Evolutionary conservation across 2,888 invertebrate genomes (phyloP).

Genomic region (Oscheius sp.): DNA sequence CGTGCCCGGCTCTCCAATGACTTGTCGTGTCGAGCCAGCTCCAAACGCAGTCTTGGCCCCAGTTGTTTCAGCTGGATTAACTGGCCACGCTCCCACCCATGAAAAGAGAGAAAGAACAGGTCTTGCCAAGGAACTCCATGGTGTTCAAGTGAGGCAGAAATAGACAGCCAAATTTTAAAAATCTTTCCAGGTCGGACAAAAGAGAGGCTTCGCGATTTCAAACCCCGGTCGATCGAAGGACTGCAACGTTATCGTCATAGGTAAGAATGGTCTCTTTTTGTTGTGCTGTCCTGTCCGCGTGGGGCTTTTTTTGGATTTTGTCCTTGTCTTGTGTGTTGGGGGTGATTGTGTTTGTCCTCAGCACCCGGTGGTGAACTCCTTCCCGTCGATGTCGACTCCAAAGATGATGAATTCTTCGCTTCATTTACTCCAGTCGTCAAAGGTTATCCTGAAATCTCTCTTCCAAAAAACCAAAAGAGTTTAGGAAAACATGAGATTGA

Average conservation of each 20-base stretch:
- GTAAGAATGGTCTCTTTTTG: slow-evolving; percentile 43
- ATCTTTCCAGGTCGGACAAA: slow-evolving; percentile 59
- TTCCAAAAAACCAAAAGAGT: background rate
- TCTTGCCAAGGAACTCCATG: slow-evolving; percentile 41
- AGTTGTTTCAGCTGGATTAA: slow-evolving; percentile 20
- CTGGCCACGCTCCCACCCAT: slow-evolving; percentile 19
- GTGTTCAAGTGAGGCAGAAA: slow-evolving; percentile 43
- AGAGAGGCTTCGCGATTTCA: slow-evolving; percentile 68
- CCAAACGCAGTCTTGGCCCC: slow-evolving; percentile 35
- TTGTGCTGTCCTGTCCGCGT: slow-evolving; percentile 11
- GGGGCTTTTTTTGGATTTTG: too few species aligned
- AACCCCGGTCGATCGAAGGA: slow-evolving; percentile 58
- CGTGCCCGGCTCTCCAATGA: slow-evolving; percentile 59
- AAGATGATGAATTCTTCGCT: slow-evolving; percentile 29
- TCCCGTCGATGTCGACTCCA: slow-evolving; percentile 55
- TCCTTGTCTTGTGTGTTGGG: slow-evolving; percentile 27
- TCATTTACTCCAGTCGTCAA: slow-evolving; percentile 45
- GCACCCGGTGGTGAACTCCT: slow-evolving; percentile 60
- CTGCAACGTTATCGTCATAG: slow-evolving; percentile 69
- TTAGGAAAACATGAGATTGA: slow-evolving; percentile 62
- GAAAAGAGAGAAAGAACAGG: slow-evolving; percentile 37
- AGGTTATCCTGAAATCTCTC: slow-evolving; percentile 32
- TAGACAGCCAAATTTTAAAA: background rate
- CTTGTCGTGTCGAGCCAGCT: slow-evolving; percentile 26
- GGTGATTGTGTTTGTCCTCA: slow-evolving; percentile 34